Evolutionary conservation across 2,797 vertebrate species (phyloP).

Genomic region (Muscicapa striata): DNA sequence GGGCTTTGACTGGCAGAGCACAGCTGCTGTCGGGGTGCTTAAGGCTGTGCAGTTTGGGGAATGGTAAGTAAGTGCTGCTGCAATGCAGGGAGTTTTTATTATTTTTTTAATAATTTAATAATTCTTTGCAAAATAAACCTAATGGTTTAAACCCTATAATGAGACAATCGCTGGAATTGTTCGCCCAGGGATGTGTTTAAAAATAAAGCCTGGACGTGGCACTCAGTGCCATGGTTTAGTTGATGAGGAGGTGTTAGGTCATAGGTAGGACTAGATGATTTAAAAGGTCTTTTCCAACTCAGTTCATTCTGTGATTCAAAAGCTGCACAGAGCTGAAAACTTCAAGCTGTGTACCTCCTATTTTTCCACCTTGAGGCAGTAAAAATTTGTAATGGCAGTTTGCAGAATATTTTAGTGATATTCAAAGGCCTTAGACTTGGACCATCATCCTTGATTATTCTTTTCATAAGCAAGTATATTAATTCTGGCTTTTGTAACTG

Average conservation of each 20-base stretch:
- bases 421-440: not conserved
- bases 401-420: not conserved
- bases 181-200: not conserved
- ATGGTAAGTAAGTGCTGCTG: constrained; percentile 82
- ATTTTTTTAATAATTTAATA: not conserved
- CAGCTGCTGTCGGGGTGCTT: constrained; percentile 96
- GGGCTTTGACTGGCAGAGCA: constrained; percentile 99
- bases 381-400: not conserved
- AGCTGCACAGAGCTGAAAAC: not conserved
- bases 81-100: too few species aligned
- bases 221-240: not conserved
- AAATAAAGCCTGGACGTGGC: not conserved
- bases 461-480: not conserved
- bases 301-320: not conserved
- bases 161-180: fast-evolving
- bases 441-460: not conserved
- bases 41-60: constrained; percentile 98
- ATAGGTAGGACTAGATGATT: not conserved
- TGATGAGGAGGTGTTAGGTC: not conserved
- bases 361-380: not conserved
- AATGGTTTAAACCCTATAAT: not conserved
- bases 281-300: not conserved
- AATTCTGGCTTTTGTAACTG: not conserved
- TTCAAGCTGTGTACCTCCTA: fast-evolving
- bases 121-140: not conserved